A percentile compares a stretch with the other conserved stretches of the same genome.
Conservation (phyloP, 2,113 vertebrate species). For the Hypanus sabinus region DNA sequence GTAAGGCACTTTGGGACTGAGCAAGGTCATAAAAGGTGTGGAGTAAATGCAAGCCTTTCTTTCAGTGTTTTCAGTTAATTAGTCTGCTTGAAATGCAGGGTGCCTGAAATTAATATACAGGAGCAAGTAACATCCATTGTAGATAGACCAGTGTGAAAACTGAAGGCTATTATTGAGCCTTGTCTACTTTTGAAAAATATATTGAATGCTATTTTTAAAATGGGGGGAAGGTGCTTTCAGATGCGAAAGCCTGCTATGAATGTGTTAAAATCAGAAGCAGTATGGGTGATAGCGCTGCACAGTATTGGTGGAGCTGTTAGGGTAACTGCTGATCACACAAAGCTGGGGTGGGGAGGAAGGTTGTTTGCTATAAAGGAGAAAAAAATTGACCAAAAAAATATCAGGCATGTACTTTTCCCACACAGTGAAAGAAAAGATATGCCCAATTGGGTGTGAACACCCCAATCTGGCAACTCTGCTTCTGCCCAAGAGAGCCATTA, state of each 20-base stretch:
- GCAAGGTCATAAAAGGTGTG: too few relatives aligned
- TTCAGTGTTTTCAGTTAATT: neutral
- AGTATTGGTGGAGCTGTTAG: neutral
- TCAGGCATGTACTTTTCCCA: neutral
- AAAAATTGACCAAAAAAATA: neutral
- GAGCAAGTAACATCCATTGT: neutral
- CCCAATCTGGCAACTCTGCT: neutral
- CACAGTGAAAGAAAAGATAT: neutral
- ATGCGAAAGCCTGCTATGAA: neutral
- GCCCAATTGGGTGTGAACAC: neutral
- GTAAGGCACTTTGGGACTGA: too few relatives aligned
- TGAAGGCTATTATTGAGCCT: neutral
- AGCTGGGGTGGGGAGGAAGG: neutral
- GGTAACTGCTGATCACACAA: neutral
- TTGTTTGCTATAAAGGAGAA: neutral
- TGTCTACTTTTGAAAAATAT: neutral
- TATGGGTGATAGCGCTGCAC: neutral
- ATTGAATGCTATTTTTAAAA: neutral
- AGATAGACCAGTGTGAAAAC: neutral
- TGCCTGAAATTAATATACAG: neutral
- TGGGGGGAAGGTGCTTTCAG: neutral
- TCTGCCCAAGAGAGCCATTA: neutral
- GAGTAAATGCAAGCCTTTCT: too few relatives aligned
- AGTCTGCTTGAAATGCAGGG: neutral
- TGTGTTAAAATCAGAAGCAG: neutral